Conservation (phyloP, 2,888 invertebrate species). For the Raillietiella orientalis region DNA sequence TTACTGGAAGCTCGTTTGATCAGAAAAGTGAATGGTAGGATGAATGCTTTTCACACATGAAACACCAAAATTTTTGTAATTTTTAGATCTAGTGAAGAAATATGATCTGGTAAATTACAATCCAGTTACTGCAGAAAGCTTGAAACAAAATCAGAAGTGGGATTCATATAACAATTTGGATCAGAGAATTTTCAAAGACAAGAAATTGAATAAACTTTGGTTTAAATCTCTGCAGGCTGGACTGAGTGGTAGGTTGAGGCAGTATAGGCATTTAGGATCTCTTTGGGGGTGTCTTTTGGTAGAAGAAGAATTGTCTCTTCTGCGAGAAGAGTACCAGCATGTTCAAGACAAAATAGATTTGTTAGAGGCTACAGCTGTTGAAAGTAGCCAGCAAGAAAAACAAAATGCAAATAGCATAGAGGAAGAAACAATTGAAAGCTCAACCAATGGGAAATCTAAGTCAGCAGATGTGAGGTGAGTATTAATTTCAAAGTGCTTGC, state of each 20-base stretch:
- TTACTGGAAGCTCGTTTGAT: conserved; percentile 43
- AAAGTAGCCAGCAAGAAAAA: too few species aligned
- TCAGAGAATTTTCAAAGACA: conserved; percentile 54
- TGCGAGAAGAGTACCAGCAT: conserved; percentile 62
- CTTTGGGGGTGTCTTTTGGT: conserved; percentile 1
- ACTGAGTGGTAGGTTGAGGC: conserved; percentile 26
- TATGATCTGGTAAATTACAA: conserved; percentile 46
- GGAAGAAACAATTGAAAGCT: too few species aligned
- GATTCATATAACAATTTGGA: too few species aligned
- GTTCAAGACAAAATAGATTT: conserved; percentile 79
- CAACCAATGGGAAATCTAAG: too few species aligned
- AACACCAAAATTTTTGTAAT: conserved; percentile 5
- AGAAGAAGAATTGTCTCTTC: conserved; percentile 39
- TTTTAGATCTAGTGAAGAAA: conserved; percentile 32
- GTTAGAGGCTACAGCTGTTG: too few species aligned
- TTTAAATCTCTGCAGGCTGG: conserved; percentile 55
- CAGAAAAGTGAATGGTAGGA: conserved; percentile 31
- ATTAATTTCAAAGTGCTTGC: too few species aligned
- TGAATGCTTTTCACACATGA: conserved; percentile 2
- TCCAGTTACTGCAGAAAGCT: conserved; percentile 29
- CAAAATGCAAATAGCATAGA: too few species aligned
- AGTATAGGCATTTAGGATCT: conserved; percentile 1
- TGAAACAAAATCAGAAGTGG: conserved; percentile 22
- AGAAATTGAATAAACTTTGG: conserved; percentile 64
- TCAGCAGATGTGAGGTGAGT: too few species aligned